Evolutionary conservation across 64 coral and sea anemone species (phyloP).

Genomic region (Platygyra sinensis): DNA sequence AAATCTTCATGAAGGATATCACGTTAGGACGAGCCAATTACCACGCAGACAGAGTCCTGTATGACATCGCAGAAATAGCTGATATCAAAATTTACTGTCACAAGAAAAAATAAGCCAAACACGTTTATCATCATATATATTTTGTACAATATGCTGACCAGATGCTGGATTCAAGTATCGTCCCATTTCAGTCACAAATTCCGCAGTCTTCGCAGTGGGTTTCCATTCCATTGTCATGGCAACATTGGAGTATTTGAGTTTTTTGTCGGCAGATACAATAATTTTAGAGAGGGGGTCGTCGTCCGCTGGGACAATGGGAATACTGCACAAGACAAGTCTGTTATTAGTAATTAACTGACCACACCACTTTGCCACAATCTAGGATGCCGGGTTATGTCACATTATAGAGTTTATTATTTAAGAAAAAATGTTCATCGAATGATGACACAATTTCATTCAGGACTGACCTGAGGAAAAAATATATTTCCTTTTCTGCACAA

Average conservation of each 20-base stretch:
- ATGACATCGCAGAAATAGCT: slow-evolving; percentile 65
- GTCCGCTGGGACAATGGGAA: no score
- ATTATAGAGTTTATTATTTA: no score
- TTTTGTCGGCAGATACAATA: neutral
- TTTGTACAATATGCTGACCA: slow-evolving; percentile 12
- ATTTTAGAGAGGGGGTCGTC: neutral
- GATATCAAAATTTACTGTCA: slow-evolving; percentile 53
- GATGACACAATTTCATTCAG: no score
- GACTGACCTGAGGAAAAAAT: no score
- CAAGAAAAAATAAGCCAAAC: slow-evolving; percentile 22
- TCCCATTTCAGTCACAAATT: neutral
- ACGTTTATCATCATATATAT: neutral
- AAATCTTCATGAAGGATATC: slow-evolving; percentile 64
- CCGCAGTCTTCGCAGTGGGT: neutral
- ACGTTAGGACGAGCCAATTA: slow-evolving; percentile 60
- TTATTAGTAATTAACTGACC: no score
- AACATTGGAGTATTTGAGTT: neutral
- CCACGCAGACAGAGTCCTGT: slow-evolving; percentile 66
- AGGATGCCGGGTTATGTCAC: no score
- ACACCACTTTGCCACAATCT: no score
- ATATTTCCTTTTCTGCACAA: no score
- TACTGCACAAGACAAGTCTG: no score
- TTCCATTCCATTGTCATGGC: neutral
- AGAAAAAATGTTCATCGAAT: no score
- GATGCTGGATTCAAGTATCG: neutral